Base-by-base conservation (phyloP, 2,113 vertebrate genomes). In the Caretta caretta region DNA sequence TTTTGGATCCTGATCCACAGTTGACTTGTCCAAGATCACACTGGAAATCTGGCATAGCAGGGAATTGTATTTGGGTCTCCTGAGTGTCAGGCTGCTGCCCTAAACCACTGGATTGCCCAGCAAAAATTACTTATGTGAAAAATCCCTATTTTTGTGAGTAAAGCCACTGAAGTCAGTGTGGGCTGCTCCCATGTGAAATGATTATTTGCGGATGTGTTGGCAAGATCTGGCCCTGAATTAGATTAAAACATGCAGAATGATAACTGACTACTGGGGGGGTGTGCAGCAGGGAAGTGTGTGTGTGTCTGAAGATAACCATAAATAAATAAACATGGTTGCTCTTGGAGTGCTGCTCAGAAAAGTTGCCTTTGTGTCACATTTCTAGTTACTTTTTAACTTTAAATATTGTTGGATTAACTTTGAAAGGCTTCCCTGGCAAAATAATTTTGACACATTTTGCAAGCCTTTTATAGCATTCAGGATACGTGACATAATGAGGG, bases 61-160 rank as follows among this genome's bases (percentile, higher is more conserved):
- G 31, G 19, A n/a, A 14, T 5, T 35, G 53, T 0, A 0, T 57
- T 35, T 81, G 72, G 16, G 10, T 4, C 79, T 22, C 9, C 42
- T 1, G 0, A 76, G 46, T 27, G 16, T 22, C 0, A 0, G 6
- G 25, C 35, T n/a, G 51, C 5, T 48, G n/a, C 22, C 65, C 25
- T 57, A 22, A 54, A 3, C 24, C 31, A 38, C 0, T 25, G 38
- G 0, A 1, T 14, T 69, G 5, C 12, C 3, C 0, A 0, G 12
- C 25, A 11, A 11, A 3, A 49, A 20, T 20, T 42, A n/a, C 35
- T 69, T 69, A 9, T 69, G 62, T n/a, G 35, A 69, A 69, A 19
- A 69, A 69, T 69, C 14, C 62, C 62, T 19, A 31, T 65, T 38
- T 92, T 29, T 1, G 6, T 1, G 1, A 1, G 10, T 49, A 5